Conservation (phyloP, 2,888 invertebrate species). For the Biston stratarius region DNA sequence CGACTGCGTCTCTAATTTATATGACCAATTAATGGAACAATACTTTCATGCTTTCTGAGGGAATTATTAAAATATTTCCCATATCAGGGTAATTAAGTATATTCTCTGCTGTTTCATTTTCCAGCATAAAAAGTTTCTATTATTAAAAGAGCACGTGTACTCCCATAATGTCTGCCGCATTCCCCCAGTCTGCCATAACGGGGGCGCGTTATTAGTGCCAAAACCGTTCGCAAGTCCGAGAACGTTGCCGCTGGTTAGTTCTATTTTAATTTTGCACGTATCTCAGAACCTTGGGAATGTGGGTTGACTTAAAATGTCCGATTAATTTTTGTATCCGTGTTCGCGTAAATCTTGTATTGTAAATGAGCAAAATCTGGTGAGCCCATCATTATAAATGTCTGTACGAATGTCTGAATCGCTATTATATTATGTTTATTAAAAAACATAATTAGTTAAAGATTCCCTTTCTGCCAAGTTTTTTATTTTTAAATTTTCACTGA, state of each 20-base stretch:
- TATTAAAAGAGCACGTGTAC: constrained; percentile 10
- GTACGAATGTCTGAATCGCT: too few relatives aligned
- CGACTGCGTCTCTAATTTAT: too few relatives aligned
- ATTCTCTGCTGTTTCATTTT: too few relatives aligned
- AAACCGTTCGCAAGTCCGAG: constrained; percentile 45
- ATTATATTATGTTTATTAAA: too few relatives aligned
- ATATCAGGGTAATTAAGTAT: too few relatives aligned
- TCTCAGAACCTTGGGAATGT: constrained; percentile 45
- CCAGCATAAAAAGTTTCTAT: too few relatives aligned
- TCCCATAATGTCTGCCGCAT: constrained; percentile 29
- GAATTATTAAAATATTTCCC: background rate
- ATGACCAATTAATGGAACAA: background rate
- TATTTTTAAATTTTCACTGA: too few relatives aligned
- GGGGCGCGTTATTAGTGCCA: constrained; percentile 41
- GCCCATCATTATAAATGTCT: too few relatives aligned
- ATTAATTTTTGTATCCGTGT: background rate
- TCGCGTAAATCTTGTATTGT: background rate
- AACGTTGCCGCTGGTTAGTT: constrained; percentile 59
- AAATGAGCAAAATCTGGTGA: background rate
- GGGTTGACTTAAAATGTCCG: constrained; percentile 28
- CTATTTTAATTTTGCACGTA: constrained; percentile 50
- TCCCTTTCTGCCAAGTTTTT: too few relatives aligned
- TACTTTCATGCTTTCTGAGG: background rate
- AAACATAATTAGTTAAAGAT: too few relatives aligned
- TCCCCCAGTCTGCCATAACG: constrained; percentile 36